Evolutionary conservation across 1,140 invertebrate genomes (phyloP).

Genomic region (Diachasmimorpha longicaudata): DNA sequence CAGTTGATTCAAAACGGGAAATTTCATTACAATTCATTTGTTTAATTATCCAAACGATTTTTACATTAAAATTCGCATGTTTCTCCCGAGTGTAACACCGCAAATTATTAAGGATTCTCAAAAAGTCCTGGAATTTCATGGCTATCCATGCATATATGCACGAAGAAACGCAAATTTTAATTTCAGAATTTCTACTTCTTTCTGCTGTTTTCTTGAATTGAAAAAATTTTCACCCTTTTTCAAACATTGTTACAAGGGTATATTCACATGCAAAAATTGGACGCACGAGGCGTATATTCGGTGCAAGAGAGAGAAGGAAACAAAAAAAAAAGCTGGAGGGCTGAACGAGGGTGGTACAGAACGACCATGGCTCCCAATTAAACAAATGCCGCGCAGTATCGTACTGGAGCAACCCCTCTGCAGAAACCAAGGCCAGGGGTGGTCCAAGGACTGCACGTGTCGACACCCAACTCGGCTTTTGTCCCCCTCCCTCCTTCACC

Average conservation of each 20-base stretch:
- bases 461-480: constrained; percentile 1
- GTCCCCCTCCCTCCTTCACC: background rate
- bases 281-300: background rate
- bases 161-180: too few relatives aligned
- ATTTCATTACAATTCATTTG: too few relatives aligned
- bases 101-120: too few relatives aligned
- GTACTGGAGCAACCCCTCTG: constrained; percentile 4
- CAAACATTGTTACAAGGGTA: background rate
- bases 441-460: constrained; percentile 5
- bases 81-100: too few relatives aligned
- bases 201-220: background rate
- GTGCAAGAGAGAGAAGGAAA: background rate
- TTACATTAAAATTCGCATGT: too few relatives aligned
- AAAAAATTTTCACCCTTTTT: background rate
- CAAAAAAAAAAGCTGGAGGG: background rate
- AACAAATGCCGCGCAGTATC: constrained; percentile 45
- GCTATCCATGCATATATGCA: too few relatives aligned
- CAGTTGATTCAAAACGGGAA: too few relatives aligned
- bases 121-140: too few relatives aligned
- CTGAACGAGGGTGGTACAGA: constrained; percentile 18
- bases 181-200: background rate
- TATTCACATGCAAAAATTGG: constrained; percentile 18
- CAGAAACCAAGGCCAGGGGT: background rate
- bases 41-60: too few relatives aligned
- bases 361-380: constrained; percentile 53